Conservation (phyloP, 2,113 vertebrate species). For the Melanotaenia duboulayi region DNA sequence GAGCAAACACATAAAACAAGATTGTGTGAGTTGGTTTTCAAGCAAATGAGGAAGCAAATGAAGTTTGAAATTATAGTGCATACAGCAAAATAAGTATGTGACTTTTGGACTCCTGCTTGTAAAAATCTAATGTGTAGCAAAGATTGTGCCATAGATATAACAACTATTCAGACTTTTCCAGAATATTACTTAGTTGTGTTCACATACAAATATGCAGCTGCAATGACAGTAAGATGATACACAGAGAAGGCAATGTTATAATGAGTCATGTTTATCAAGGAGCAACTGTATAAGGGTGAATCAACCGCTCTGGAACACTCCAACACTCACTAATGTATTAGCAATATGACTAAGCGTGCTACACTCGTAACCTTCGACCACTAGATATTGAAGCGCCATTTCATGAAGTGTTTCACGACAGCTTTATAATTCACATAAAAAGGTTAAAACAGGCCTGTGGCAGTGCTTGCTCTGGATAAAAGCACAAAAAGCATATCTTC, state of each 20-base stretch:
- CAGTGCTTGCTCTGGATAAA: slow-evolving; percentile 29
- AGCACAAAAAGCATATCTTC: slow-evolving; percentile 26
- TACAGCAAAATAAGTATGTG: not conserved
- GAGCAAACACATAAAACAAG: not conserved
- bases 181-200: slow-evolving; percentile 12
- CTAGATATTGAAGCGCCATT: slow-evolving; percentile 43
- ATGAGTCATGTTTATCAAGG: slow-evolving; percentile 60
- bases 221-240: slow-evolving; percentile 55
- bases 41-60: too few relatives aligned
- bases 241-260: slow-evolving; percentile 48
- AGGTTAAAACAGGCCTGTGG: slow-evolving; percentile 36
- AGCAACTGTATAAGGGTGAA: slow-evolving; percentile 43
- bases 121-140: not conserved
- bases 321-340: slow-evolving; percentile 44
- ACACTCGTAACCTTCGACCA: slow-evolving; percentile 52
- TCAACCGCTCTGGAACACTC: slow-evolving; percentile 39
- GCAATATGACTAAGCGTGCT: slow-evolving; percentile 48
- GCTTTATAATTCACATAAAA: slow-evolving; percentile 50
- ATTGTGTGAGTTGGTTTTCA: not conserved
- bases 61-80: too few relatives aligned
- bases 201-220: slow-evolving; percentile 19
- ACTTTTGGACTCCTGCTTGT: not conserved
- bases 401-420: slow-evolving; percentile 46
- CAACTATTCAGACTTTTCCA: not conserved
- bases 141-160: not conserved